A percentile compares a stretch with the other conserved stretches of the same genome.
phyloP scores from a whole-genome alignment of 2,113 vertebrate species.

The Rissa tridactyla region DNA sequence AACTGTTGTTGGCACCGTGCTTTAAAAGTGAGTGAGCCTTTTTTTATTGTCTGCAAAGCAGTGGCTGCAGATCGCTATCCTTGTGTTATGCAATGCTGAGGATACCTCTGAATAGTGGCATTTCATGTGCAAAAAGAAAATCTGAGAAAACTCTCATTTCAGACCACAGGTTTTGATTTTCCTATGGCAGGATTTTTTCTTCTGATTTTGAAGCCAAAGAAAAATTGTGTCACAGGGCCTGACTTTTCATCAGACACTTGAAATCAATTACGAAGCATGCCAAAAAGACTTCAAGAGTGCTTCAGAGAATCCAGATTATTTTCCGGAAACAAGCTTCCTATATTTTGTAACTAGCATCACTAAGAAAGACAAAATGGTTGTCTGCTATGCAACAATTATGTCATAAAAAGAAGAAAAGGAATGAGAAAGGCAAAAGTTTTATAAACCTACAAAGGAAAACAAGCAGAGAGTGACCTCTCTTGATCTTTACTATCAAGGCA shows the following conservation, averaged over 20 bases:
- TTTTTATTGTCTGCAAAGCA: background rate
- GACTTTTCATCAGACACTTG: background rate
- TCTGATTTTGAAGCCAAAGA: background rate
- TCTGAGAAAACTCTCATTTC: background rate
- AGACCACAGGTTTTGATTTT: background rate
- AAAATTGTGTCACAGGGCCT: background rate
- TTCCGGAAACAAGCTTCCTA: background rate
- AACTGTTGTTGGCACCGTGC: background rate
- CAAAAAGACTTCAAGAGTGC: background rate
- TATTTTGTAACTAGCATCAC: background rate
- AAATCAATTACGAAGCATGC: background rate
- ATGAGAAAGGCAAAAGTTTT: background rate
- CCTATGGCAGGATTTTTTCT: background rate
- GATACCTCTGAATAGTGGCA: background rate
- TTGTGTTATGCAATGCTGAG: background rate
- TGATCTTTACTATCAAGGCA: slow-evolving; percentile 54
- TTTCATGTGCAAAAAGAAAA: background rate
- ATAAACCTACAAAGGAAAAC: slow-evolving; percentile 27
- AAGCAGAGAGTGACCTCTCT: background rate
- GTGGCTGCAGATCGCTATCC: background rate
- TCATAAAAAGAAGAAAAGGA: background rate
- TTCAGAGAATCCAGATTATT: slow-evolving; percentile 22
- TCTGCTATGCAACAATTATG: background rate
- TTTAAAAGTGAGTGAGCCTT: background rate
- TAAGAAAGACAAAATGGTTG: background rate